Evolutionary conservation across 2,113 vertebrate genomes (phyloP).

Genomic region (Notarius quadriscutis): DNA sequence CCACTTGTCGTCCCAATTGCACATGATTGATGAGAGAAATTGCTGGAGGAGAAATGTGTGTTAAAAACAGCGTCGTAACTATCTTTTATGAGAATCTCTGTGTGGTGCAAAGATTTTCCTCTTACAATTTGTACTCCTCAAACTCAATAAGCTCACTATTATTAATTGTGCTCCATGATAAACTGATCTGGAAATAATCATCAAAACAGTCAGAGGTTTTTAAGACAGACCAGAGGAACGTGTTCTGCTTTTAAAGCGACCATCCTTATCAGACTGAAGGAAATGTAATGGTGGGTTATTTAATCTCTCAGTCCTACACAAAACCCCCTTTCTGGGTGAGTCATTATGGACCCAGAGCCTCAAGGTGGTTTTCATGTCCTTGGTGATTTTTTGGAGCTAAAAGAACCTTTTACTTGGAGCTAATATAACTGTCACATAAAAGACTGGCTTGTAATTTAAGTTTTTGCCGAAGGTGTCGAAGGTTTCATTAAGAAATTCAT

Average conservation of each 20-base stretch:
- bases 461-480: background rate
- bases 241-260: slow-evolving; percentile 4
- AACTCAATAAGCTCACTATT: background rate
- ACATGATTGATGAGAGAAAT: slow-evolving; percentile 47
- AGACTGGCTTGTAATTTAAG: background rate
- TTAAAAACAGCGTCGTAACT: background rate
- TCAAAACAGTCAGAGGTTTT: background rate
- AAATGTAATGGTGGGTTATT: slow-evolving; percentile 20
- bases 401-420: background rate
- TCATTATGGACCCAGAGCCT: background rate
- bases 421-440: background rate
- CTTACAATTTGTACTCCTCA: background rate
- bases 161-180: slow-evolving; percentile 4
- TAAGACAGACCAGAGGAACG: background rate
- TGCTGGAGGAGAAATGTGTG: background rate
- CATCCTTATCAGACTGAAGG: slow-evolving; percentile 18
- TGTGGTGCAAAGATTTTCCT: background rate
- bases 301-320: slow-evolving; percentile 1
- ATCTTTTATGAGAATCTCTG: slow-evolving; percentile 10
- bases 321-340: background rate
- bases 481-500: background rate
- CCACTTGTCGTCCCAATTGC: slow-evolving; percentile 37
- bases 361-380: slow-evolving; percentile 5
- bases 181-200: background rate
- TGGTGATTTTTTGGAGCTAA: background rate